Percentiles rank a stretch among this genome's conserved stretches.
phyloP scores from a whole-genome alignment of 2,797 vertebrate species.

The Molossus alvarezi region DNA sequence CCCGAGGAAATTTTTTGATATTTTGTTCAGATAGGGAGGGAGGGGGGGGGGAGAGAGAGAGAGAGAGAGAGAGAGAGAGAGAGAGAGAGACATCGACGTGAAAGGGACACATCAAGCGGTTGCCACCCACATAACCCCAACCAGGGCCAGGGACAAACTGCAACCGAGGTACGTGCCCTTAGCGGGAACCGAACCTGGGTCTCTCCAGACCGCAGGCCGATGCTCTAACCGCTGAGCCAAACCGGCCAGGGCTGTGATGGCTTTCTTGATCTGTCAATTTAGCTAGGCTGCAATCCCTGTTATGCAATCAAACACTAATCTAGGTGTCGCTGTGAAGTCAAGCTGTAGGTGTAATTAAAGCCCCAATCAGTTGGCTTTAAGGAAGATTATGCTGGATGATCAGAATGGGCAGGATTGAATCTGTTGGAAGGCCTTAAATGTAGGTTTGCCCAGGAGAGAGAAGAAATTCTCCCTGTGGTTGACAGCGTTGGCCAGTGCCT shows the following conservation, averaged over 20 bases:
- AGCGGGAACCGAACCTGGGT: too few relatives aligned
- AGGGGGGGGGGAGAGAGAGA: too few relatives aligned
- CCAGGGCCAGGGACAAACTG: too few relatives aligned
- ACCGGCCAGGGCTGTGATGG: background rate
- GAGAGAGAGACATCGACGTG: too few relatives aligned
- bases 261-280: background rate
- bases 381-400: background rate
- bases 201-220: too few relatives aligned
- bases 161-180: too few relatives aligned
- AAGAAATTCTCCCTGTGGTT: background rate
- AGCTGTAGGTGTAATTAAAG: slow-evolving; percentile 7
- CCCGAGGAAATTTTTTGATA: too few relatives aligned
- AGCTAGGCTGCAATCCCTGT: background rate
- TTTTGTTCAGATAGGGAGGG: too few relatives aligned
- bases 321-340: background rate
- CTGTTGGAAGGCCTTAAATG: background rate
- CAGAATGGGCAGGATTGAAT: background rate
- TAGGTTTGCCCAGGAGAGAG: background rate
- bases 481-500: background rate
- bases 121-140: too few relatives aligned
- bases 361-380: background rate
- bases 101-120: too few relatives aligned
- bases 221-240: too few relatives aligned
- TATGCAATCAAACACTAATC: background rate
- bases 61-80: too few relatives aligned